Base-by-base conservation (phyloP, 37 sponge, comb jelly and placozoan genomes). In the Chondrilla cf. caribensis region DNA sequence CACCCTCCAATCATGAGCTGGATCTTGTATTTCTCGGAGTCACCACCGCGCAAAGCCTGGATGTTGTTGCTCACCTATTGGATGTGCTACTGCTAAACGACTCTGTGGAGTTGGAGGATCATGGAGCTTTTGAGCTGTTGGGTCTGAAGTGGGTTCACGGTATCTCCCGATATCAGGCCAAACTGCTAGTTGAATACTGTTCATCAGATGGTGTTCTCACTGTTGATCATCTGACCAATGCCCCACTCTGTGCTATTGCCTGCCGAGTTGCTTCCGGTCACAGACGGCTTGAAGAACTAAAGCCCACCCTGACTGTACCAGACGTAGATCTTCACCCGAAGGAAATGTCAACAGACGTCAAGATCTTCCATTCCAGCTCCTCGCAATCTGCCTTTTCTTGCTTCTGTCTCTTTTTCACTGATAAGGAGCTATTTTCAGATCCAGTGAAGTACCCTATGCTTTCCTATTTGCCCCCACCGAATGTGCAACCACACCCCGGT, bases 351-450 rank as follows among this genome's bases (percentile, higher is more conserved):
- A 62, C 64, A 7, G 64, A 29, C 18, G 15, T n/a, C 6, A 62
- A 62, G 64, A 39, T 73, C 24, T 24, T 73, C 7, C 41, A 40
- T 3, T 88, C 89, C 2, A 0, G 7, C 9, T 42, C 3, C 41
- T 54, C 86, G 22, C 32, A 47, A 26, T 41, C 84, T 38, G 93
- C 86, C 24, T 82, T 79, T 54, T 19, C 44, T 19, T 64, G 85
- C 0, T 9, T 79, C 0, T 71, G 80, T 8, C 36, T 86, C 31
- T 84, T 92, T 70, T 92, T 92, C 59, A 70, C 65, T 21, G 89
- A 86, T 54, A 88, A 86, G 70, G 93, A 92, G 36, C 81, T 92
- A 22, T 92, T 88, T 57, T 54, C 62, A 31, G 89, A 88, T 68
- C 37, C 82, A 3, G n/a, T 29, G 7, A 64, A 28, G 38, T 80